A percentile compares a stretch with the other conserved stretches of the same genome.
Evolutionary conservation across 2,888 invertebrate genomes (phyloP).

Genomic region (Leptinotarsa juncta): DNA sequence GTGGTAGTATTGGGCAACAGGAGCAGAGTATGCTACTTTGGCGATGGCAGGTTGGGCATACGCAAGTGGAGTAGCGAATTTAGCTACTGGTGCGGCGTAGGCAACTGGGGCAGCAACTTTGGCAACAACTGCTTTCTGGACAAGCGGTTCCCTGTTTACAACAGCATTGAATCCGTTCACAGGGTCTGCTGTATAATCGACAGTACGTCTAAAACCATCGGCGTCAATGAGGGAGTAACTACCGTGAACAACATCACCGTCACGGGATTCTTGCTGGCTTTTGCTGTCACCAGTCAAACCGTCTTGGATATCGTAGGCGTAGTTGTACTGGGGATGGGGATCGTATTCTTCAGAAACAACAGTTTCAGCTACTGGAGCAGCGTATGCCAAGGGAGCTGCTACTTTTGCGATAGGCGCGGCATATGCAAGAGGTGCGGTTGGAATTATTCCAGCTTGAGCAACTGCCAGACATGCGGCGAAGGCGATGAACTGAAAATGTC

Average conservation of each 20-base stretch:
- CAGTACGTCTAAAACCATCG: slow-evolving; percentile 74
- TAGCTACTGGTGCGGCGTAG: slow-evolving; percentile 34
- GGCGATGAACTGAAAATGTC: slow-evolving; percentile 41
- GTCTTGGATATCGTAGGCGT: slow-evolving; percentile 71
- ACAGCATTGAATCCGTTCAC: slow-evolving; percentile 71
- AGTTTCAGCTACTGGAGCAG: slow-evolving; percentile 43
- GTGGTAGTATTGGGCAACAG: slow-evolving; percentile 25
- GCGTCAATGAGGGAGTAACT: slow-evolving; percentile 70
- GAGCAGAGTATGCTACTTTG: slow-evolving; percentile 34
- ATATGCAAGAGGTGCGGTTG: slow-evolving; percentile 33
- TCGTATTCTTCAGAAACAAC: slow-evolving; percentile 57
- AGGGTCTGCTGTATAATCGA: slow-evolving; percentile 71
- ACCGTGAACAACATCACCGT: slow-evolving; percentile 73
- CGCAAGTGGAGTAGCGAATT: slow-evolving; percentile 39
- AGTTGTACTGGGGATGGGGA: slow-evolving; percentile 69
- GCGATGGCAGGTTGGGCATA: slow-evolving; percentile 31
- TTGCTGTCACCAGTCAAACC: slow-evolving; percentile 71
- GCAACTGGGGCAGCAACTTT: slow-evolving; percentile 25
- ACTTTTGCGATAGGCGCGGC: slow-evolving; percentile 39
- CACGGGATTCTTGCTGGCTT: slow-evolving; percentile 71
- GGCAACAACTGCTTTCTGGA: slow-evolving; percentile 47
- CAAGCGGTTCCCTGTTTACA: slow-evolving; percentile 67
- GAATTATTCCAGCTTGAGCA: slow-evolving; percentile 61
- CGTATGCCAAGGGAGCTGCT: slow-evolving; percentile 45
- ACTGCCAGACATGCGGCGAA: slow-evolving; percentile 49